A percentile compares a stretch with the other conserved stretches of the same genome.
These are phyloP conservation scores for Clupea harengus DNA, from an alignment of 2,113 vertebrate genomes.

Conservation along the genomic window DNA sequence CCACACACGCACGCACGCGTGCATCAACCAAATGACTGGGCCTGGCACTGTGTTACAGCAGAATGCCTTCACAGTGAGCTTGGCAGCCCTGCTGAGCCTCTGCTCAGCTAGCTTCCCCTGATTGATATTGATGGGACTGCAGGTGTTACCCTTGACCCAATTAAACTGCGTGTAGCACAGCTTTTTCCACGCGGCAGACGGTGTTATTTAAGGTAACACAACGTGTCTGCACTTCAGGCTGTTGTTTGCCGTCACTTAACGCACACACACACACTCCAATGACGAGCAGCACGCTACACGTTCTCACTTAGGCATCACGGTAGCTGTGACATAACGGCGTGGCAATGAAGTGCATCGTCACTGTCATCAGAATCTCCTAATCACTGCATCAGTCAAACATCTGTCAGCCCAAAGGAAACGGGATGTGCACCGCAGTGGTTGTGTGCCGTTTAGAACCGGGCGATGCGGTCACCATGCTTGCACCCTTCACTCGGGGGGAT, in stretches of 20 bases:
- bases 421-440: neutral
- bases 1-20: neutral
- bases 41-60: neutral
- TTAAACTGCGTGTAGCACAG: neutral
- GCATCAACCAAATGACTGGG: neutral
- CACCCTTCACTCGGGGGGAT: neutral
- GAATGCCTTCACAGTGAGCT: neutral
- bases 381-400: neutral
- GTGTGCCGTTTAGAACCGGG: neutral
- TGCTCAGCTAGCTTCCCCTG: neutral
- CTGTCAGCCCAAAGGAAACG: neutral
- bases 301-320: neutral
- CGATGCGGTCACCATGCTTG: neutral
- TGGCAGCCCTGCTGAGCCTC: neutral
- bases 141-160: slow-evolving; percentile 38
- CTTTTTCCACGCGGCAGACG: neutral
- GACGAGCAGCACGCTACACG: neutral
- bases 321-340: neutral
- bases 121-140: slow-evolving; percentile 18
- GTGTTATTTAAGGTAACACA: neutral
- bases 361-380: neutral
- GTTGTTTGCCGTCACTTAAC: neutral
- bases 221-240: neutral
- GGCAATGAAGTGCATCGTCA: neutral
- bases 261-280: neutral